phyloP scores from a whole-genome alignment of 2,797 vertebrate genomes.

The Acestrorhynchus altus region DNA sequence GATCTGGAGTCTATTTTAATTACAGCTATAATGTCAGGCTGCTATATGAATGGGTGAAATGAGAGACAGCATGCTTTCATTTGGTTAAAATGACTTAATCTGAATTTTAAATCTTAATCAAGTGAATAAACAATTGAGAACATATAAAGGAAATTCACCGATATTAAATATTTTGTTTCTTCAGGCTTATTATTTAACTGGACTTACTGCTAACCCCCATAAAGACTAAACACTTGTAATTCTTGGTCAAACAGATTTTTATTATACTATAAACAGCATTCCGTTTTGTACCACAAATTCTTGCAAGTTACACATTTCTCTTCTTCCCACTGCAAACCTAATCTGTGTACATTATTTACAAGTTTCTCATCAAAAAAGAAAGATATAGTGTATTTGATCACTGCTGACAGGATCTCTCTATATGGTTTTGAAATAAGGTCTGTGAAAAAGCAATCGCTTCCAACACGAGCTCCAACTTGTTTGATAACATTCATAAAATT shows the following conservation, averaged over 20 bases:
- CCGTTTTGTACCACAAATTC: conserved; percentile 69
- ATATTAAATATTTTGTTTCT: too few species aligned
- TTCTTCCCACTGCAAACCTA: conserved; percentile 72
- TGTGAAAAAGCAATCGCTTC: conserved; percentile 27
- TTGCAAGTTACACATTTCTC: conserved; percentile 75
- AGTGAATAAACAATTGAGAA: too few species aligned
- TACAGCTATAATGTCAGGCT: too few species aligned
- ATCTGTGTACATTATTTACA: conserved; percentile 85
- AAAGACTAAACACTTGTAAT: too few species aligned
- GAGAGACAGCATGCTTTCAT: too few species aligned
- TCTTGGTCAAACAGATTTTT: conserved; percentile 80
- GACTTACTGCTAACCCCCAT: too few species aligned
- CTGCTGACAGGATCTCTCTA: conserved; percentile 29
- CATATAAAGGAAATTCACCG: too few species aligned
- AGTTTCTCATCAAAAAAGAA: conserved; percentile 70
- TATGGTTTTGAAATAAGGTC: conserved; percentile 35
- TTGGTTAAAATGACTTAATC: too few species aligned
- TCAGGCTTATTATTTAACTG: too few species aligned
- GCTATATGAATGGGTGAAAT: too few species aligned
- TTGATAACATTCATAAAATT: conserved; percentile 41
- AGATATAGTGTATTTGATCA: conserved; percentile 35
- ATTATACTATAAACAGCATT: conserved; percentile 82
- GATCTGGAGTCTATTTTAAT: too few species aligned
- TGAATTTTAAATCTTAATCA: too few species aligned
- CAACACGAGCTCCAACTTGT: conserved; percentile 11